Evolutionary conservation across 2,888 invertebrate genomes (phyloP).

Genomic region (Poecilobothrus nobilitatus): DNA sequence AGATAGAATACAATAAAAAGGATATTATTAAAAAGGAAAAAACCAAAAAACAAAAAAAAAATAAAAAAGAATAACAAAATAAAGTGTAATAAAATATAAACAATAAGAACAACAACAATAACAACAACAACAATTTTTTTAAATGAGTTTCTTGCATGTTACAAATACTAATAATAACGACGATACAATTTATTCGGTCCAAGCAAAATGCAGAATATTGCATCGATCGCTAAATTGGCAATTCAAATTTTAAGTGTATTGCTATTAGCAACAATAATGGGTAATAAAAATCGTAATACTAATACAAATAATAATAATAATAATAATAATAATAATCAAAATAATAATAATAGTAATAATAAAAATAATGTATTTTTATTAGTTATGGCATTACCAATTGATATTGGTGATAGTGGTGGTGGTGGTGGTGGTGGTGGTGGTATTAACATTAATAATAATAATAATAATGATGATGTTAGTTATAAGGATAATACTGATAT

Average conservation of each 20-base stretch:
- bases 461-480: background rate
- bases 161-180: background rate
- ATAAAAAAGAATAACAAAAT: background rate
- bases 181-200: background rate
- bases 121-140: background rate
- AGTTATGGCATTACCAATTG: constrained; percentile 1
- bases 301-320: background rate
- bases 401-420: background rate
- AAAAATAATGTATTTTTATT: background rate
- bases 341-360: too few relatives aligned
- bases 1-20: too few relatives aligned
- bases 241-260: constrained; percentile 8
- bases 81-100: background rate
- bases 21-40: too few relatives aligned
- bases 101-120: background rate
- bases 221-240: background rate
- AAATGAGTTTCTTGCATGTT: constrained; percentile 4
- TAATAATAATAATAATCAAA: background rate
- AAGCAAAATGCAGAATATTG: constrained; percentile 3
- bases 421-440: too few relatives aligned
- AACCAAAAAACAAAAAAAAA: background rate
- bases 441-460: too few relatives aligned
- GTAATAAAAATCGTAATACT: background rate
- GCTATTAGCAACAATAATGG: constrained; percentile 7
- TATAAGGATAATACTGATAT: constrained; percentile 2